Evolutionary conservation across 2,797 vertebrate species (phyloP).

Genomic region (Cyprinodon diabolis): DNA sequence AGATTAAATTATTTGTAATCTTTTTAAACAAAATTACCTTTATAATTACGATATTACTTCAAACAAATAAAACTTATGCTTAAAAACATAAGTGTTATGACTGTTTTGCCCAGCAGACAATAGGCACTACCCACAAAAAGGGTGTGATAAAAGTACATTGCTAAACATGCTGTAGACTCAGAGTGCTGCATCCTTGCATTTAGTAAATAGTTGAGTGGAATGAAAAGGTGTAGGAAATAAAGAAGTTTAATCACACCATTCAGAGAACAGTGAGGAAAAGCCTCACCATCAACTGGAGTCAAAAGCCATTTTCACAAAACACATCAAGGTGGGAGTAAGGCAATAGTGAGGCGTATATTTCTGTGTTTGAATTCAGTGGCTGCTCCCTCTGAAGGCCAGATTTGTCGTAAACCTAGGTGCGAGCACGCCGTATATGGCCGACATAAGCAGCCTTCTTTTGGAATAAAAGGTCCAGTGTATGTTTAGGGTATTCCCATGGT

Average conservation of each 20-base stretch:
- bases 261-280: background rate
- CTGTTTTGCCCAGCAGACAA: background rate
- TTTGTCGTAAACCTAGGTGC: too few relatives aligned
- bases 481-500: too few relatives aligned
- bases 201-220: background rate
- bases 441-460: too few relatives aligned
- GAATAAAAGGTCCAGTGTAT: too few relatives aligned
- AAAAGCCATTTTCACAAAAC: slow-evolving; percentile 1
- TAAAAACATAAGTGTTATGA: background rate
- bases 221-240: background rate
- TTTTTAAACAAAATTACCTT: background rate
- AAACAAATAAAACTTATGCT: background rate
- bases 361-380: too few relatives aligned
- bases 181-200: background rate
- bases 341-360: background rate
- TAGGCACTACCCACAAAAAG: background rate
- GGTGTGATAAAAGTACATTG: background rate
- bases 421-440: too few relatives aligned
- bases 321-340: background rate
- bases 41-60: background rate
- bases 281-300: background rate
- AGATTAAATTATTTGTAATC: background rate
- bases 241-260: background rate
- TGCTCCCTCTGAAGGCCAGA: too few relatives aligned
- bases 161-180: background rate